Conservation (phyloP, 2,888 invertebrate species). For the Imbricaverruca yamaguchii region DNA sequence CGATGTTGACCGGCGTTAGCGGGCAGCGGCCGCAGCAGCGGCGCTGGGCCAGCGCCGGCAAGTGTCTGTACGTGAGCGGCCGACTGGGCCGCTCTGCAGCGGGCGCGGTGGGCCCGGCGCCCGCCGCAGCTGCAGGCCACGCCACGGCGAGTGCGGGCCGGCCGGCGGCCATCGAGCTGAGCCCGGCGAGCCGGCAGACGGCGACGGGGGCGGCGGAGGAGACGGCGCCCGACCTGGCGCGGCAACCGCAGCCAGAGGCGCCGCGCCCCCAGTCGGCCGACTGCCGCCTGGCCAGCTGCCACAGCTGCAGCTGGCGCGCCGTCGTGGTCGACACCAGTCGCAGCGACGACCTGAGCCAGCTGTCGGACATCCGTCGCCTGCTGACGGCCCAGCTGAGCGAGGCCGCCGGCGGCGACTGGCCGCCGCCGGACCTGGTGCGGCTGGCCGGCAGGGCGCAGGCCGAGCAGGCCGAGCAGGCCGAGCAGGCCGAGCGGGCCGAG, state of each 20-base stretch:
- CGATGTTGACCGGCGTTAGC: neutral
- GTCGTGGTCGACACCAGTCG: neutral
- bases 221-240: neutral
- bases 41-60: constrained; percentile 7
- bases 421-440: too few species aligned
- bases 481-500: too few species aligned
- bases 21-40: neutral
- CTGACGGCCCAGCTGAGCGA: neutral
- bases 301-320: neutral
- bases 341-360: neutral
- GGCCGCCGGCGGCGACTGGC: neutral
- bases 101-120: neutral
- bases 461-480: neutral
- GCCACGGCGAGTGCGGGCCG: neutral
- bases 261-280: neutral
- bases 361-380: neutral
- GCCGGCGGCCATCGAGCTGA: neutral
- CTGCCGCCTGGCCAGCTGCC: neutral
- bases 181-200: neutral
- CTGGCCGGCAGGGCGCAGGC: neutral
- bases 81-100: neutral
- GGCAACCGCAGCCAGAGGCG: neutral
- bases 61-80: neutral
- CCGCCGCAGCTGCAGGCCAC: neutral
- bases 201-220: neutral